These are phyloP conservation scores for Dryobates pubescens DNA, from an alignment of 2,797 vertebrate genomes.

Conservation along the genomic window DNA sequence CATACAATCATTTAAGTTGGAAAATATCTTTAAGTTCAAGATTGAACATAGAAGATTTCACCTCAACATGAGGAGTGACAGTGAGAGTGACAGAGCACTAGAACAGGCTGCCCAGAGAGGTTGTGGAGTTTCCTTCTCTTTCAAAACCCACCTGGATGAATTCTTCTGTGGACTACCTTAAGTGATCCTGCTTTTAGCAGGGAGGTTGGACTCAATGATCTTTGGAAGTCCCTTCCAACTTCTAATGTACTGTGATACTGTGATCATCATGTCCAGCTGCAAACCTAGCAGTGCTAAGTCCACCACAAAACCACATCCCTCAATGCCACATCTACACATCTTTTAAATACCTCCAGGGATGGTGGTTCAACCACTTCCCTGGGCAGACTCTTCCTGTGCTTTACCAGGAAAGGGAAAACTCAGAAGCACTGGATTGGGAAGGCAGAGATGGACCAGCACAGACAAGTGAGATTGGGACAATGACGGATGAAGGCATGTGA, in stretches of 20 bases:
- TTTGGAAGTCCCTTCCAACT: too few species aligned
- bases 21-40: neutral
- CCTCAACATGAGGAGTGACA: too few species aligned
- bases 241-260: too few species aligned
- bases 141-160: too few species aligned
- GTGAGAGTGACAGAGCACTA: too few species aligned
- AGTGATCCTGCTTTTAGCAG: too few species aligned
- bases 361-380: neutral
- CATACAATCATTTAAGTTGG: neutral
- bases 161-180: too few species aligned
- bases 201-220: too few species aligned
- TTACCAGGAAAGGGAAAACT: neutral
- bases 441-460: neutral
- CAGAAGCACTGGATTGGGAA: neutral
- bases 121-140: too few species aligned
- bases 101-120: too few species aligned
- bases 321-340: rapidly evolving
- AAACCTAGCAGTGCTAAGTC: neutral
- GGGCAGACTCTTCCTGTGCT: neutral
- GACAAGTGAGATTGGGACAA: neutral
- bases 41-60: too few species aligned
- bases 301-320: neutral
- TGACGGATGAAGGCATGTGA: neutral
- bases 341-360: neutral
- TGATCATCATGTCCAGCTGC: neutral